Percentiles rank a stretch among this genome's conserved stretches.
phyloP scores from a whole-genome alignment of 2,113 vertebrate genomes.

The Sander lucioperca region DNA sequence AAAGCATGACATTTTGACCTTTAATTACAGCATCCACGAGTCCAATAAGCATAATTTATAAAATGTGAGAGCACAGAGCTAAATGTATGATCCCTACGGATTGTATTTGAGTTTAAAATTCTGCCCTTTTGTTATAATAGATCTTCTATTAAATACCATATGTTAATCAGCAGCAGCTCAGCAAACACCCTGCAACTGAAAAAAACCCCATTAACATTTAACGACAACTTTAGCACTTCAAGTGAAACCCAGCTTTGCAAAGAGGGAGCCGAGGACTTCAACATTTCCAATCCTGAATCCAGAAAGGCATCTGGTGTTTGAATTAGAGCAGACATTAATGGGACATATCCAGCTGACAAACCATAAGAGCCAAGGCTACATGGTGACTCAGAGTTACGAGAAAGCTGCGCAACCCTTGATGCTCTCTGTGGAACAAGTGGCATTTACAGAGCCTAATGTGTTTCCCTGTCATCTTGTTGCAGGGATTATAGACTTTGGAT shows the following conservation, averaged over 20 bases:
- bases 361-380: slow-evolving; percentile 3
- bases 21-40: background rate
- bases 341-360: slow-evolving; percentile 1
- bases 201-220: background rate
- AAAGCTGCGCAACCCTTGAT: slow-evolving; percentile 9
- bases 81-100: background rate
- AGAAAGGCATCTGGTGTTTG: background rate
- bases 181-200: background rate
- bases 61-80: background rate
- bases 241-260: background rate
- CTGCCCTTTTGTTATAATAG: background rate
- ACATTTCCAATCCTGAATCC: slow-evolving; percentile 10
- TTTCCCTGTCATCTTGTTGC: slow-evolving; percentile 8
- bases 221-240: background rate
- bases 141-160: background rate
- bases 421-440: slow-evolving; percentile 42
- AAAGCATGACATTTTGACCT: background rate
- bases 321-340: slow-evolving; percentile 10
- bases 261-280: background rate
- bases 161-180: slow-evolving; percentile 15
- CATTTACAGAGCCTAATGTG: slow-evolving; percentile 56
- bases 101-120: background rate
- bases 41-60: background rate
- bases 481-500: slow-evolving; percentile 22
- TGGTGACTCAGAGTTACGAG: slow-evolving; percentile 69